Conservation (phyloP, 2,113 vertebrate species). For the Plotosus lineatus region DNA sequence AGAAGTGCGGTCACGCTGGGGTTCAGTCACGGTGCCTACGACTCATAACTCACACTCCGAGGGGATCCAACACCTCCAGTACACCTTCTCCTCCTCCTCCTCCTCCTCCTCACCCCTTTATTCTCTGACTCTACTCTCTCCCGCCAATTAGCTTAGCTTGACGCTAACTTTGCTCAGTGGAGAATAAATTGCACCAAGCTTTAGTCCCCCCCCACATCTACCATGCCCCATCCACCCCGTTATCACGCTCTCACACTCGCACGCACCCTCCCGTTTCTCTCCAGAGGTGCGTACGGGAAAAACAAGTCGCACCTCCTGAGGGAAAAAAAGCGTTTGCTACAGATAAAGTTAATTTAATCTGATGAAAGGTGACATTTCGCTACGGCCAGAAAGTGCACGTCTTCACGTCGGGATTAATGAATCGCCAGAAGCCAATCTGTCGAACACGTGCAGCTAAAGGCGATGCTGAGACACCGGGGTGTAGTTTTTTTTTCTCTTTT, state of each 20-base stretch:
- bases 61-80: slow-evolving; percentile 32
- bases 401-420: slow-evolving; percentile 74
- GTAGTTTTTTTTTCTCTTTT: neutral
- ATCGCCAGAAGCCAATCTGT: slow-evolving; percentile 70
- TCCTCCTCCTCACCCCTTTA: slow-evolving; percentile 29
- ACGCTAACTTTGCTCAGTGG: slow-evolving; percentile 19
- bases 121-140: slow-evolving; percentile 43
- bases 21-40: slow-evolving; percentile 39
- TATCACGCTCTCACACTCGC: neutral
- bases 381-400: slow-evolving; percentile 59
- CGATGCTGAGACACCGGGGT: neutral
- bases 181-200: slow-evolving; percentile 32
- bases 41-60: slow-evolving; percentile 32
- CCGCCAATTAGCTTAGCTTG: slow-evolving; percentile 45
- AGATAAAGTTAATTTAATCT: slow-evolving; percentile 56
- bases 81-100: neutral
- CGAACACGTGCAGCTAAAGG: slow-evolving; percentile 55
- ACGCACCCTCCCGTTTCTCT: slow-evolving; percentile 49
- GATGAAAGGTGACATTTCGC: slow-evolving; percentile 52
- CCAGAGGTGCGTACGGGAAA: slow-evolving; percentile 56
- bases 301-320: slow-evolving; percentile 59
- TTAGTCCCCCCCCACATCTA: neutral
- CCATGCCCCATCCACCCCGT: no score
- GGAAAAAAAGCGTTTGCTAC: slow-evolving; percentile 58
- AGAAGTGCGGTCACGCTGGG: slow-evolving; percentile 32